A percentile compares a stretch with the other conserved stretches of the same genome.
Evolutionary conservation across 2,113 vertebrate genomes (phyloP).

Genomic region (Gallinago media): DNA sequence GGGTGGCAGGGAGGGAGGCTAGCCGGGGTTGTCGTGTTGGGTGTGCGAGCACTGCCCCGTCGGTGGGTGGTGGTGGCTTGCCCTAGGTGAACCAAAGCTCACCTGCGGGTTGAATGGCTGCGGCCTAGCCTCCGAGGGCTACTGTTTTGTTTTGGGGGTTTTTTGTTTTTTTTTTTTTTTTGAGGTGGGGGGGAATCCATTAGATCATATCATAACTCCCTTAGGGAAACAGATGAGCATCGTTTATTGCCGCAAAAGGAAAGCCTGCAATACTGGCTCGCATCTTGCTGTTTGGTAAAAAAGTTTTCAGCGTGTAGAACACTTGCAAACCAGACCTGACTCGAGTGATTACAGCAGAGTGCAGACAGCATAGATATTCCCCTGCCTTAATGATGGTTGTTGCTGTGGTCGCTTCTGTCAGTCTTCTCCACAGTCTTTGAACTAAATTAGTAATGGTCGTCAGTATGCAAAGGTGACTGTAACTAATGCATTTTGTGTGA

Average conservation of each 20-base stretch:
- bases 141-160: no score
- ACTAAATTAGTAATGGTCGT: not conserved
- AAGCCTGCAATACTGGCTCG: fast-evolving
- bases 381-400: fast-evolving
- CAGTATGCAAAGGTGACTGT: not conserved
- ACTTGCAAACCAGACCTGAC: fast-evolving
- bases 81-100: not conserved
- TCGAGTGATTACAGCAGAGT: fast-evolving
- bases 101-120: fast-evolving
- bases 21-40: not conserved
- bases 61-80: no score
- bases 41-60: fast-evolving
- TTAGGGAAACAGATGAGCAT: fast-evolving
- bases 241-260: not conserved
- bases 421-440: not conserved
- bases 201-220: fast-evolving
- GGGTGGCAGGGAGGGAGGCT: not conserved
- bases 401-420: fast-evolving
- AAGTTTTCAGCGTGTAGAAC: fast-evolving
- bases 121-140: no score
- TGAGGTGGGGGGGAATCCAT: fast-evolving
- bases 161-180: no score
- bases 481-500: not conserved
- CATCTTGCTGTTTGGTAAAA: fast-evolving
- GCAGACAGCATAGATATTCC: no score